Percentiles rank a stretch among this genome's conserved stretches.
phyloP scores from a whole-genome alignment of 2,113 vertebrate species.

The Hydrochoerus hydrochaeris region DNA sequence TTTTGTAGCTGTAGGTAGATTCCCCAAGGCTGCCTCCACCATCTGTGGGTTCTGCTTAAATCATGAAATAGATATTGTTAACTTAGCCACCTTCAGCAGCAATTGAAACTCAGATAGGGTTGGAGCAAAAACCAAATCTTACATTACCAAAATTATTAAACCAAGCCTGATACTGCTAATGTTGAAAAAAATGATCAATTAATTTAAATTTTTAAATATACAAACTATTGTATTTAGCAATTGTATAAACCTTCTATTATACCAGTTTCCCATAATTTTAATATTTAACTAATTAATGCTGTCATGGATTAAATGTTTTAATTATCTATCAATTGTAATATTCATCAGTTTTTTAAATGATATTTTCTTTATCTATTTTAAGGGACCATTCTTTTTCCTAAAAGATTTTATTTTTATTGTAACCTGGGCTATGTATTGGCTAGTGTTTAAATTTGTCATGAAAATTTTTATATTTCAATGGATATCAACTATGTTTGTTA shows the following conservation, averaged over 20 bases:
- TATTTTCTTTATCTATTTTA: not conserved
- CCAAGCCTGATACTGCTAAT: not conserved
- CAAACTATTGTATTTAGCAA: not conserved
- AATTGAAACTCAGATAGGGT: not conserved
- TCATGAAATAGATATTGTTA: not conserved
- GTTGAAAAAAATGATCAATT: not conserved
- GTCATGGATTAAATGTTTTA: not conserved
- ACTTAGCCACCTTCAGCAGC: not conserved
- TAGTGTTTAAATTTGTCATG: slow-evolving; percentile 8
- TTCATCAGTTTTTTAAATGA: not conserved
- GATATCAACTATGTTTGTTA: not conserved
- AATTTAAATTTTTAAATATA: not conserved
- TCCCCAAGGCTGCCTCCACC: not conserved
- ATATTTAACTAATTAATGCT: slow-evolving; percentile 40
- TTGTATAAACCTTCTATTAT: not conserved
- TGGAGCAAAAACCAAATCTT: not conserved
- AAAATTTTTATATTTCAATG: not conserved
- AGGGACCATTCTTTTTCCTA: not conserved
- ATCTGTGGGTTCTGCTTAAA: not conserved
- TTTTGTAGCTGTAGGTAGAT: not conserved
- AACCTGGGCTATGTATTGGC: not conserved
- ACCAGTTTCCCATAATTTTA: not conserved
- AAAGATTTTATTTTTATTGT: not conserved
- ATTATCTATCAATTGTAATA: not conserved
- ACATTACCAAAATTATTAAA: not conserved